A percentile compares a stretch with the other conserved stretches of the same genome.
phyloP scores from a whole-genome alignment of 2,888 invertebrate species.

The Microlaimidae sp. region DNA sequence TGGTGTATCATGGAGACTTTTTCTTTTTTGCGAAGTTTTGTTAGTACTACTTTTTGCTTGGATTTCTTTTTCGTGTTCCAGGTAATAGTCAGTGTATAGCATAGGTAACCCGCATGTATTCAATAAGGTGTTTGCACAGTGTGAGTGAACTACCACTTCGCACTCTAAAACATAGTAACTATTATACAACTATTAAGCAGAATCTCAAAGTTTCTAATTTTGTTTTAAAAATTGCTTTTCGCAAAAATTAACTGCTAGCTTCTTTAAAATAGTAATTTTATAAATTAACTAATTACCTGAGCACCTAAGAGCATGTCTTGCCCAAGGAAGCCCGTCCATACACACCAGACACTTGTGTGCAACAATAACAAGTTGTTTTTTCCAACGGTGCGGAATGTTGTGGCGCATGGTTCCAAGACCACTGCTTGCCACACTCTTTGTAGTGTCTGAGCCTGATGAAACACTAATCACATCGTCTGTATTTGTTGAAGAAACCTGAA shows the following conservation, averaged over 20 bases:
- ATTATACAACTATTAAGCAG: too few species aligned
- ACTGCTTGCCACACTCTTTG: not conserved
- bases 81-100: constrained; percentile 20
- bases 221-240: too few species aligned
- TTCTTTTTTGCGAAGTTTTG: constrained; percentile 2
- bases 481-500: too few species aligned
- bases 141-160: constrained; percentile 18
- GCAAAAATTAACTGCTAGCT: too few species aligned
- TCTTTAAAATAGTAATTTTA: not conserved
- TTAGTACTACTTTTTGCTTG: not conserved
- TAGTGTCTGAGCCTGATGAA: not conserved
- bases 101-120: constrained; percentile 23
- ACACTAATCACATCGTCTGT: too few species aligned
- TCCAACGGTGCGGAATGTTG: constrained; percentile 23
- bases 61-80: constrained; percentile 11
- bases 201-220: too few species aligned
- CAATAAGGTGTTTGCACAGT: constrained; percentile 16
- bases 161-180: constrained; percentile 16
- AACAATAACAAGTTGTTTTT: constrained; percentile 7
- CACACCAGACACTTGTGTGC: constrained; percentile 18
- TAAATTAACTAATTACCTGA: constrained; percentile 5
- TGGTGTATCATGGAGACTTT: constrained; percentile 1
- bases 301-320: constrained; percentile 17
- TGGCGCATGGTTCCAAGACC: constrained; percentile 21
- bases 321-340: constrained; percentile 19